Conservation (phyloP, 2,888 invertebrate species). For the Incurvaria masculella region DNA sequence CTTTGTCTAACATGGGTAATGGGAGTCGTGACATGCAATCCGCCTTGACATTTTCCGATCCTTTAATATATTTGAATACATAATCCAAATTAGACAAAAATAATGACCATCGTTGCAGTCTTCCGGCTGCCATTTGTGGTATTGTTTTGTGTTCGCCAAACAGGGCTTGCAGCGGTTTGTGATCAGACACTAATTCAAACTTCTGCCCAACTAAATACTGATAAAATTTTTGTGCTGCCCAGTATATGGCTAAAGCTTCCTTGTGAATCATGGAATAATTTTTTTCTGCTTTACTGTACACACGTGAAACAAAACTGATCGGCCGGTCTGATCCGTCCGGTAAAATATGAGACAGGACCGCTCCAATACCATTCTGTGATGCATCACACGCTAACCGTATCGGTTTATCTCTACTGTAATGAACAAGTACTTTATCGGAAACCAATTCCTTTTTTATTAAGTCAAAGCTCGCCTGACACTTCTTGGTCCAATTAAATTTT, state of each 20-base stretch:
- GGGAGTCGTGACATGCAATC: constrained; percentile 11
- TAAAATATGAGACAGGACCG: constrained; percentile 14
- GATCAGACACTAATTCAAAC: constrained; percentile 23
- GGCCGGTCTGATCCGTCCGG: constrained; percentile 20
- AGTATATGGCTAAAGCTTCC: constrained; percentile 26
- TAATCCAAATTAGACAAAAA: constrained; percentile 9
- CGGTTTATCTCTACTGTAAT: constrained; percentile 15
- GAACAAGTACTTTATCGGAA: constrained; percentile 12
- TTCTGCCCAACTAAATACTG: constrained; percentile 24
- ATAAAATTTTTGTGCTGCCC: constrained; percentile 23
- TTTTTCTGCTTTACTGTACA: constrained; percentile 21
- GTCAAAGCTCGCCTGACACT: background rate
- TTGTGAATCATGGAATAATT: constrained; percentile 24
- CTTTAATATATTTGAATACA: constrained; percentile 4
- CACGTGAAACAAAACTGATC: constrained; percentile 22
- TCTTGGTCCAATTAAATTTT: constrained; percentile 5
- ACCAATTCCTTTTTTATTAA: background rate
- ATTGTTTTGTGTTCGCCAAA: constrained; percentile 23
- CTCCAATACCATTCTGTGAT: constrained; percentile 21
- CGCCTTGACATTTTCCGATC: constrained; percentile 6
- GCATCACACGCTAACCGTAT: constrained; percentile 21
- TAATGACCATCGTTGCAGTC: constrained; percentile 23
- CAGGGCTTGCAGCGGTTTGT: constrained; percentile 22
- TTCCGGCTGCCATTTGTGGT: constrained; percentile 23
- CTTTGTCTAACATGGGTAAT: background rate